A percentile compares a stretch with the other conserved stretches of the same genome.
Conservation (phyloP, 2,113 vertebrate species). For the Ovis canadensis region DNA sequence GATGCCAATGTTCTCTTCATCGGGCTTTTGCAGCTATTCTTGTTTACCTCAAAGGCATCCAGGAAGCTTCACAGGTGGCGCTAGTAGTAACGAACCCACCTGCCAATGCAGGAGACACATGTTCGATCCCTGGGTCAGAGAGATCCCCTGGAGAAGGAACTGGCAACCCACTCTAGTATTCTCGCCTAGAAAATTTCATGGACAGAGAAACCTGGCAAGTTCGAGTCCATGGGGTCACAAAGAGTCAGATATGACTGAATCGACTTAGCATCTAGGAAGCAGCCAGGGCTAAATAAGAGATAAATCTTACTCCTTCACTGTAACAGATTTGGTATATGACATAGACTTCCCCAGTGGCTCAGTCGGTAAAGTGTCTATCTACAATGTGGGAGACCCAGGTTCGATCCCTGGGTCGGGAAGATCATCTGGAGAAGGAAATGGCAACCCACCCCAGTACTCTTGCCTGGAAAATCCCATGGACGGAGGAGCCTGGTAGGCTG, state of each 20-base stretch:
- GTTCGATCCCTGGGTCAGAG: accelerated
- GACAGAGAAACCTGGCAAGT: not conserved
- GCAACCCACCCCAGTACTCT: too few species aligned
- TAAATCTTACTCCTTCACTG: not conserved
- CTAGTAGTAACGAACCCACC: not conserved
- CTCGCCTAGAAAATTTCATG: not conserved
- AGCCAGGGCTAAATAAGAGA: not conserved
- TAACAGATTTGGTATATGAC: not conserved
- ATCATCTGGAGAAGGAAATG: too few species aligned
- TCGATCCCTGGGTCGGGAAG: too few species aligned
- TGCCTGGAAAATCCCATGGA: too few species aligned
- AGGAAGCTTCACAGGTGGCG: not conserved
- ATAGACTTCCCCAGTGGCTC: not conserved
- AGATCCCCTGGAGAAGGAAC: not conserved
- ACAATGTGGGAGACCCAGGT: too few species aligned
- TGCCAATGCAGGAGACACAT: not conserved
- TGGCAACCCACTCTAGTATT: not conserved
- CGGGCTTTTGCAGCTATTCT: not conserved
- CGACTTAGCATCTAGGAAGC: not conserved
- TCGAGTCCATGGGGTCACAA: not conserved
- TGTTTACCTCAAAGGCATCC: not conserved
- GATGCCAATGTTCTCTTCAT: not conserved
- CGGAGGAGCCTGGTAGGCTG: too few species aligned
- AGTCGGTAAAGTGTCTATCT: too few species aligned
- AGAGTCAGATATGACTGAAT: not conserved